Evolutionary conservation across 2,797 vertebrate species (phyloP), one percentile per base, ranked within the genome.

Genomic region (Fratercula arctica): DNA sequence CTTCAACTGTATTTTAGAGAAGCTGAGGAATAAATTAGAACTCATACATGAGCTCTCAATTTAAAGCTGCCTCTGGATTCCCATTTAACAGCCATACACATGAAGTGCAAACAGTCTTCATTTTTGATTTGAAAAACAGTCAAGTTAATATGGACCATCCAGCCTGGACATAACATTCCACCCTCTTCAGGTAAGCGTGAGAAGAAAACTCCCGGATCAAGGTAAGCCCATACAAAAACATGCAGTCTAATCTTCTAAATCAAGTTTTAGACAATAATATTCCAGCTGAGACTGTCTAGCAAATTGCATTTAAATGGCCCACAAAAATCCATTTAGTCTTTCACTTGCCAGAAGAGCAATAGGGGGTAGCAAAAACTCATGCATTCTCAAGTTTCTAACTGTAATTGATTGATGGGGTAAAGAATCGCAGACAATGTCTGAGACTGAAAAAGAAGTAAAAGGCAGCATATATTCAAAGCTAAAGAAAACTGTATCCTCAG

Each of bases 301-400:
- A 96, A 96, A 96, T 39, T 88, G 91, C 90, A 84, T 89, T 96
- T 94, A 97, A 87, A 92, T 61, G 66, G 68, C 80, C 91, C 95
- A 94, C 95, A 95, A 92, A 95, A 96, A 95, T 90, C 95, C 82
- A 93, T 87, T 96, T 82, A 88, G 87, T 81, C 82, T 90, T 77
- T 78, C 89, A 83, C 64, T 88, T 94, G 88, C 85, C 78, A 95
- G 64, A 63, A 63, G 59, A 89, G n/a, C 88, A 59, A 60, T 15
- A 19, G 75, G 53, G 51, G 91, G 83, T 48, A 87, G 83, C 56
- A 85, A 97, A 95, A 95, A 89, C 64, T 72, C 57, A 59, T 16
- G 59, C 1, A 0, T 81, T 97, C 91, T 90, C 97, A 75, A 85
- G 28, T 82, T 90, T 90, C 79, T 87, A 92, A 66, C 88, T 72